These are phyloP conservation scores for Leptosomus discolor DNA, from an alignment of 2,113 vertebrate genomes.

Conservation along the genomic window DNA sequence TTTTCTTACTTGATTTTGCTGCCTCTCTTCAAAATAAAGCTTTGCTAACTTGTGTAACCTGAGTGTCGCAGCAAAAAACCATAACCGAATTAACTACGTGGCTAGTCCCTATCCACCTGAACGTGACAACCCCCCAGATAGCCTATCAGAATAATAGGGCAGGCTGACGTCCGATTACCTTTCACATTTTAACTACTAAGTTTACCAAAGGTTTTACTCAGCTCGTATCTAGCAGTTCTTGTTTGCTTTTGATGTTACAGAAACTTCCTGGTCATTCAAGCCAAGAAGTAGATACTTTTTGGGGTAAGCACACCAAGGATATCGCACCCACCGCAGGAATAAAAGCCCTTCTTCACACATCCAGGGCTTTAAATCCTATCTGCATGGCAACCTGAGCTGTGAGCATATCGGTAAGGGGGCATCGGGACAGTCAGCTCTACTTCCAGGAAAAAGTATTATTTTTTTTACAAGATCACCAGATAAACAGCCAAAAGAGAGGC, in stretches of 20 bases:
- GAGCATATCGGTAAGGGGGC: rapidly evolving
- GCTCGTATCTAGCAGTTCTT: background rate
- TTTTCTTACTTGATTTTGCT: background rate
- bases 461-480: background rate
- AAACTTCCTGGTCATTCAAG: slow-evolving; percentile 53
- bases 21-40: background rate
- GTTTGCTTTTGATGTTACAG: slow-evolving; percentile 60
- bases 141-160: background rate
- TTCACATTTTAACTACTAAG: slow-evolving; percentile 46
- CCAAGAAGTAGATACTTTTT: background rate
- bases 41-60: background rate
- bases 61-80: background rate
- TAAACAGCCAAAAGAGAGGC: background rate
- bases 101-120: background rate
- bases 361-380: background rate
- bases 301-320: background rate
- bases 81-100: background rate
- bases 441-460: background rate
- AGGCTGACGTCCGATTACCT: slow-evolving; percentile 26
- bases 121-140: background rate
- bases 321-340: background rate
- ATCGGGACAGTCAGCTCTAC: background rate
- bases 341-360: background rate
- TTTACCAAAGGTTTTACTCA: slow-evolving; percentile 58
- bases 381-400: background rate